Conservation (phyloP, 2,888 invertebrate genomes). For the Marronus borbonicus region DNA sequence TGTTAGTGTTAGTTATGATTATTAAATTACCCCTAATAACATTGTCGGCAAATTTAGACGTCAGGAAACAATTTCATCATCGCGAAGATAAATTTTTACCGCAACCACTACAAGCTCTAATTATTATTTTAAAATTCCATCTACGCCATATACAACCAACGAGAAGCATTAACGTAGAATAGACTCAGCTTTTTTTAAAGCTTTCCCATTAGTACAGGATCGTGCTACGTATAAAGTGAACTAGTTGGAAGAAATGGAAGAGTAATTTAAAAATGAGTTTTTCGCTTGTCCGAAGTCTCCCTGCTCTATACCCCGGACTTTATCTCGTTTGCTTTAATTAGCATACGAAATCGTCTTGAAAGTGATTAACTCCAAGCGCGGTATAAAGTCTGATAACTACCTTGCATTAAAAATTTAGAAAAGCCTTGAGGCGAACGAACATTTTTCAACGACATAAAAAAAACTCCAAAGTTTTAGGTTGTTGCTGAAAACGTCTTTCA, state of each 20-base stretch:
- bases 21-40: conserved; percentile 4
- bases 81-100: not conserved
- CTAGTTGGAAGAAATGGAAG: conserved; percentile 4
- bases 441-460: conserved; percentile 7
- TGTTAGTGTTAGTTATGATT: not conserved
- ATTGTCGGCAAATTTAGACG: not conserved
- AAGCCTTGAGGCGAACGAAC: not conserved
- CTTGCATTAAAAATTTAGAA: conserved; percentile 27
- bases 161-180: not conserved
- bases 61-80: not conserved
- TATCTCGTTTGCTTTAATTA: conserved; percentile 39
- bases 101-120: not conserved
- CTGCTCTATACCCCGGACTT: conserved; percentile 15
- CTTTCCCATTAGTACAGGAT: not conserved
- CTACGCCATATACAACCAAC: not conserved
- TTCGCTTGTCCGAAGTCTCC: conserved; percentile 24
- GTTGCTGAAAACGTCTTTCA: not conserved
- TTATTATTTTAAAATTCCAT: conserved; percentile 10
- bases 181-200: not conserved
- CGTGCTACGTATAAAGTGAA: not conserved
- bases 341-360: conserved; percentile 37
- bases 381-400: conserved; percentile 35
- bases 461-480: not conserved
- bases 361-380: conserved; percentile 23
- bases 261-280: conserved; percentile 24